phyloP scores from a whole-genome alignment of 2,888 invertebrate genomes.

The Eulithis testata region DNA sequence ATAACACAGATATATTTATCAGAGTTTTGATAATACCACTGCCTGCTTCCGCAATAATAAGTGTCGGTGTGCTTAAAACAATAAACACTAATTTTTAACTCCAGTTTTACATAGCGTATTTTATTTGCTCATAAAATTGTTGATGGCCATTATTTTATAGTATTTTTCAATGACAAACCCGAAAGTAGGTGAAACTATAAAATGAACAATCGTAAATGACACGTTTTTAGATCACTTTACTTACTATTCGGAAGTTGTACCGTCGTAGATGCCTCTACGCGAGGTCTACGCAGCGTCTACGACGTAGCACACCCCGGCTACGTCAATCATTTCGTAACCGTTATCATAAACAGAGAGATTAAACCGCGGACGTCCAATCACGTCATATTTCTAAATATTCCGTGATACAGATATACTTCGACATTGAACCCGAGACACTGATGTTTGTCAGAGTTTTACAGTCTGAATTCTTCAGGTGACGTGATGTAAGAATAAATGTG shows the following conservation, averaged over 20 bases:
- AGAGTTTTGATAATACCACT: slow-evolving; percentile 21
- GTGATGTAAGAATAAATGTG: slow-evolving; percentile 12
- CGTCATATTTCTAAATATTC: slow-evolving; percentile 36
- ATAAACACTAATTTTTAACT: slow-evolving; percentile 28
- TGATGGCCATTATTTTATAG: slow-evolving; percentile 10
- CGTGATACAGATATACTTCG: slow-evolving; percentile 29
- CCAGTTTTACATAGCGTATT: slow-evolving; percentile 10
- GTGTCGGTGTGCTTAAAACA: slow-evolving; percentile 21
- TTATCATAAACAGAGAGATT: slow-evolving; percentile 29
- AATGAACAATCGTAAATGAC: not conserved
- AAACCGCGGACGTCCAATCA: slow-evolving; percentile 21
- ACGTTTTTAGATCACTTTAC: not conserved
- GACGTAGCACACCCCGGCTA: slow-evolving; percentile 33
- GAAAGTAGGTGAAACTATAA: slow-evolving; percentile 21
- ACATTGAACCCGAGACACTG: slow-evolving; percentile 38
- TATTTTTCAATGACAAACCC: slow-evolving; percentile 15
- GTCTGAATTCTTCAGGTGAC: slow-evolving; percentile 9
- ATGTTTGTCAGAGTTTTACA: slow-evolving; percentile 8
- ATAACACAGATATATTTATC: slow-evolving; percentile 23
- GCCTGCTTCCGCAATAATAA: slow-evolving; percentile 37
- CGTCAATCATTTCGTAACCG: slow-evolving; percentile 27
- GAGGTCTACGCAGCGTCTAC: slow-evolving; percentile 31
- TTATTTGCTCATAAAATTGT: slow-evolving; percentile 18
- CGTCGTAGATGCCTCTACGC: slow-evolving; percentile 28
- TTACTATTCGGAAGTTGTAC: not conserved